These are phyloP conservation scores for Galagoides demidoff DNA, from an alignment of 2,797 vertebrate genomes.

Conservation along the genomic window DNA sequence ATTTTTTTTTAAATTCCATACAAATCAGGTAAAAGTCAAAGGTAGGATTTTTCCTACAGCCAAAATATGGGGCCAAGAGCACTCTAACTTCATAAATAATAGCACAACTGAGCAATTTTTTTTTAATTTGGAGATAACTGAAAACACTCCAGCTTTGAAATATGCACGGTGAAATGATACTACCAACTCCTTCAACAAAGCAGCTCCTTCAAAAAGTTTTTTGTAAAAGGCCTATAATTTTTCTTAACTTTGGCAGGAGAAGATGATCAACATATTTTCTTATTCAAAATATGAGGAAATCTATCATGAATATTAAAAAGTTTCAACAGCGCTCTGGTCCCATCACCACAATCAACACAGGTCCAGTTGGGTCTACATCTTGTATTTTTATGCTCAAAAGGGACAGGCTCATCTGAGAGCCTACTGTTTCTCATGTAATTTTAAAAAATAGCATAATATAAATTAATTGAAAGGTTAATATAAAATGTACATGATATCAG, in stretches of 20 bases:
- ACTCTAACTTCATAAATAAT: conserved; percentile 71
- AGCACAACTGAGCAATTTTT: conserved; percentile 48
- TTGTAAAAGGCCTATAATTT: conserved; percentile 63
- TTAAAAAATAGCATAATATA: conserved; percentile 82
- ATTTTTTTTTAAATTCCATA: conserved; percentile 55
- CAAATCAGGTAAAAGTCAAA: conserved; percentile 66
- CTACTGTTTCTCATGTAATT: conserved; percentile 85
- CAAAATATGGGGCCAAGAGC: conserved; percentile 35
- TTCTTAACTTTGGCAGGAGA: conserved; percentile 74
- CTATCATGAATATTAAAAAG: conserved; percentile 70
- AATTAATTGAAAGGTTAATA: conserved; percentile 81
- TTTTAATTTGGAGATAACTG: conserved; percentile 63
- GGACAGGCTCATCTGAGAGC: conserved; percentile 84
- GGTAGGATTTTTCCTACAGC: conserved; percentile 68
- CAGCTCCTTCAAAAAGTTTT: conserved; percentile 71
- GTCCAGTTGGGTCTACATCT: conserved; percentile 10
- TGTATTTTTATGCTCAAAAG: conserved; percentile 71
- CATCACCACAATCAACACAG: conserved; percentile 69
- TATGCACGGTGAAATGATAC: conserved; percentile 66
- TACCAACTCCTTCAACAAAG: conserved; percentile 73
- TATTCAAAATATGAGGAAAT: conserved; percentile 72
- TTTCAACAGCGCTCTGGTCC: conserved; percentile 77
- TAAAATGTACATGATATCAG: conserved; percentile 87
- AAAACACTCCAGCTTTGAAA: conserved; percentile 74
- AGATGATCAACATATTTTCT: conserved; percentile 76